A percentile compares a stretch with the other conserved stretches of the same genome.
Evolutionary conservation across 2,797 vertebrate genomes (phyloP).

Genomic region (Remorina albescens): DNA sequence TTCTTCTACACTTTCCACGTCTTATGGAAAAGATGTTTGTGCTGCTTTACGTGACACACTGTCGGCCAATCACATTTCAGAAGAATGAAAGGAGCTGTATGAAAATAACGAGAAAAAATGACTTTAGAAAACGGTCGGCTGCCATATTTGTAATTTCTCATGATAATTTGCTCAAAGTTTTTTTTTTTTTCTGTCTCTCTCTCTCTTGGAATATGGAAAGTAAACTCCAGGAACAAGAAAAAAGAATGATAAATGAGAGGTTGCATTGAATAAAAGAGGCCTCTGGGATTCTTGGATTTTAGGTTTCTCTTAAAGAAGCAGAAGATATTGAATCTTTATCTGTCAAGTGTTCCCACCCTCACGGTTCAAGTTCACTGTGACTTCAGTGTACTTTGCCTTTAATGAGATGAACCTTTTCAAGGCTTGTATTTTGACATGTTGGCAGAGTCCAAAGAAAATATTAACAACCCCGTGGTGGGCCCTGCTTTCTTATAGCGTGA

Average conservation of each 20-base stretch:
- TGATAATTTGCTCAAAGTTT: no score
- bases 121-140: no score
- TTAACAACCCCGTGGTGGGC: neutral
- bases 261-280: no score
- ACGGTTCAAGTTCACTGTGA: neutral
- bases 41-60: neutral
- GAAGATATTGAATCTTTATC: no score
- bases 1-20: constrained; percentile 24
- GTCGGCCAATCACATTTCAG: constrained; percentile 10
- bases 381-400: neutral
- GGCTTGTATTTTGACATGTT: constrained; percentile 8
- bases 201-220: no score
- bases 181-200: no score
- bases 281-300: neutral
- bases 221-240: no score
- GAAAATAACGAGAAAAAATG: neutral
- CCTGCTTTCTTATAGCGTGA: neutral
- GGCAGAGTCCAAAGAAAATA: neutral
- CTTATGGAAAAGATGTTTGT: constrained; percentile 1
- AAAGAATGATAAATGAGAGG: no score
- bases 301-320: neutral
- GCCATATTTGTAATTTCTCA: no score
- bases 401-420: neutral
- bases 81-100: neutral
- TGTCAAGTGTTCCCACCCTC: no score